Conservation (phyloP, 2,113 vertebrate species). For the Pyxicephalus adspersus region DNA sequence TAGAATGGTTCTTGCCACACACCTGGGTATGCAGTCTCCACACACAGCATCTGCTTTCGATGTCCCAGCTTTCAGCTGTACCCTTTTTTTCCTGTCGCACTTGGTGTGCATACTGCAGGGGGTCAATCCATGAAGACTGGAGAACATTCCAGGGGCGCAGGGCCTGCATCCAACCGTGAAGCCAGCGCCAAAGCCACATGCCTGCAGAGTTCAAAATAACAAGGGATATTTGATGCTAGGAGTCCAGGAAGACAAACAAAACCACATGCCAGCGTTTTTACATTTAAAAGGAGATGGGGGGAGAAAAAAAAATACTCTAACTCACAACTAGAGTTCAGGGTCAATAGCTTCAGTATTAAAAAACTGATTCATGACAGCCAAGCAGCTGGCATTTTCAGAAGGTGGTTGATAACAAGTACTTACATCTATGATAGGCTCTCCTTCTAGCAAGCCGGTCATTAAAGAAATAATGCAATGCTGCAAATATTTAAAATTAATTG, state of each 20-base stretch:
- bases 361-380: background rate
- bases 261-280: background rate
- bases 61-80: slow-evolving; percentile 67
- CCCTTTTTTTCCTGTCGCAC: slow-evolving; percentile 72
- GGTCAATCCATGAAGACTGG: slow-evolving; percentile 63
- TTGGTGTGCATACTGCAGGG: slow-evolving; percentile 74
- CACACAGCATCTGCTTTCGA: slow-evolving; percentile 71
- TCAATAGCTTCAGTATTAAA: too few species aligned
- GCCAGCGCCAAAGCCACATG: slow-evolving; percentile 60
- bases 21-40: slow-evolving; percentile 85
- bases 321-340: too few species aligned
- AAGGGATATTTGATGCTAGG: too few species aligned
- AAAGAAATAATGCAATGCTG: too few species aligned
- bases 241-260: too few species aligned
- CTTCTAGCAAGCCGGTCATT: too few species aligned
- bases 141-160: slow-evolving; percentile 82
- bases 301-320: too few species aligned
- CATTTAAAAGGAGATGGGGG: background rate
- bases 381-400: too few species aligned
- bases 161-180: slow-evolving; percentile 67
- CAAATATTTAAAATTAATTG: too few species aligned
- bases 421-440: too few species aligned
- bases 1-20: background rate
- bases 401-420: too few species aligned
- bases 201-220: slow-evolving; percentile 64